Conservation (phyloP, 2,888 invertebrate genomes). For the Xestobium rufovillosum region DNA sequence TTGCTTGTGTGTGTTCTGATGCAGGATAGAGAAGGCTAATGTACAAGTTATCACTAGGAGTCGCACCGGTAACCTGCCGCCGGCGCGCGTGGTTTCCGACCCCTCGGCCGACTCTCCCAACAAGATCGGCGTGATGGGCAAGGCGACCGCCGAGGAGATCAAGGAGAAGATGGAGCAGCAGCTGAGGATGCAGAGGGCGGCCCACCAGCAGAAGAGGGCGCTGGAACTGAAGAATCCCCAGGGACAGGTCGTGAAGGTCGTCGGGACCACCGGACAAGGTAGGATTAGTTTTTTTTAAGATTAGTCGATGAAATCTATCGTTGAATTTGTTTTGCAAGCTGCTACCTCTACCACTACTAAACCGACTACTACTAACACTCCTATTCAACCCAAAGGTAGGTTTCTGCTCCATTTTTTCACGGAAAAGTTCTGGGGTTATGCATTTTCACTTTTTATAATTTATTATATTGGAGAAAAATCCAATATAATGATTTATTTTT, state of each 20-base stretch:
- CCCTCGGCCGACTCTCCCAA: slow-evolving; percentile 34
- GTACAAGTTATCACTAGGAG: slow-evolving; percentile 74
- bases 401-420: slow-evolving; percentile 21
- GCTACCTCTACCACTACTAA: slow-evolving; percentile 35
- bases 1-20: slow-evolving; percentile 35
- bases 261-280: slow-evolving; percentile 52
- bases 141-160: slow-evolving; percentile 64
- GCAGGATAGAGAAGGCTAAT: slow-evolving; percentile 61
- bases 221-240: slow-evolving; percentile 49
- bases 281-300: slow-evolving; percentile 20
- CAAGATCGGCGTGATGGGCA: slow-evolving; percentile 45
- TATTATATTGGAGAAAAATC: too few species aligned
- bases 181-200: slow-evolving; percentile 77
- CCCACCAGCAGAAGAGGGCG: slow-evolving; percentile 81
- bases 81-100: slow-evolving; percentile 41
- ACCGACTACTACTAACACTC: slow-evolving; percentile 38
- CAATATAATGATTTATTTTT: too few species aligned
- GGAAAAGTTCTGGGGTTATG: slow-evolving; percentile 13
- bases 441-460: too few species aligned
- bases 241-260: slow-evolving; percentile 49
- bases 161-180: slow-evolving; percentile 91
- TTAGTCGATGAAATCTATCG: slow-evolving; percentile 7
- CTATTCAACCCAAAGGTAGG: slow-evolving; percentile 44
- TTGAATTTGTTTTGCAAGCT: slow-evolving; percentile 31
- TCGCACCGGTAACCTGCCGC: slow-evolving; percentile 63